Conservation (phyloP, 2,888 invertebrate genomes). For the Eupithecia abbreviata region DNA sequence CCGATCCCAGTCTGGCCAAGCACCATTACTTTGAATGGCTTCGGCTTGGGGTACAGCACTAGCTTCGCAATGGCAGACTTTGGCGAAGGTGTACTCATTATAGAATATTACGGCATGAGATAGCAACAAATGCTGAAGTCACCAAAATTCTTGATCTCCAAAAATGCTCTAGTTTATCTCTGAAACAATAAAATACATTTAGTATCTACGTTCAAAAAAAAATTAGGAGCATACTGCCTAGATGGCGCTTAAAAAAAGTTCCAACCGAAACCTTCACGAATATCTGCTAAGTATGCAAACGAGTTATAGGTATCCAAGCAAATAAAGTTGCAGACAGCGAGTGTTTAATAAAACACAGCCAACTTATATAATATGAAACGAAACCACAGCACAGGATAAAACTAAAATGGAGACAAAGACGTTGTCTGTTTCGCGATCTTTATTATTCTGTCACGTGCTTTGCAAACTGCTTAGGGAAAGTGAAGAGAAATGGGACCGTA, state of each 20-base stretch:
- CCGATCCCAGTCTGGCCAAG: conserved; percentile 92
- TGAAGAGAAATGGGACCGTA: not conserved
- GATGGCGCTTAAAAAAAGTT: not conserved
- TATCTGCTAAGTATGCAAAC: not conserved
- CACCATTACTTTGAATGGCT: conserved; percentile 89
- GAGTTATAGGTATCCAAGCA: not conserved
- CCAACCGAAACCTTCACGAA: not conserved
- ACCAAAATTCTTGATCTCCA: not conserved
- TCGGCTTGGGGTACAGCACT: conserved; percentile 86
- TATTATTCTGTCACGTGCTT: not conserved
- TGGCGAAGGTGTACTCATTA: conserved; percentile 82
- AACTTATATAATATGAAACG: not conserved
- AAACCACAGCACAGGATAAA: not conserved
- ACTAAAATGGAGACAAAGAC: not conserved
- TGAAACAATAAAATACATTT: conserved; percentile 11
- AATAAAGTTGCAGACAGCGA: not conserved
- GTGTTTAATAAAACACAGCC: not conserved
- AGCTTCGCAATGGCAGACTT: conserved; percentile 88
- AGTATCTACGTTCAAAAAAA: not conserved
- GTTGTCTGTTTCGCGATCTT: not conserved
- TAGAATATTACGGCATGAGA: conserved; percentile 5
- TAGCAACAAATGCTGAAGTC: not conserved
- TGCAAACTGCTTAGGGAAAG: not conserved
- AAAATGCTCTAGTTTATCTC: not conserved
- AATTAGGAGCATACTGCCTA: not conserved